Evolutionary conservation across 2,797 vertebrate species (phyloP), one percentile per base, ranked within the genome.

Genomic region (Megalops cyprinoides): DNA sequence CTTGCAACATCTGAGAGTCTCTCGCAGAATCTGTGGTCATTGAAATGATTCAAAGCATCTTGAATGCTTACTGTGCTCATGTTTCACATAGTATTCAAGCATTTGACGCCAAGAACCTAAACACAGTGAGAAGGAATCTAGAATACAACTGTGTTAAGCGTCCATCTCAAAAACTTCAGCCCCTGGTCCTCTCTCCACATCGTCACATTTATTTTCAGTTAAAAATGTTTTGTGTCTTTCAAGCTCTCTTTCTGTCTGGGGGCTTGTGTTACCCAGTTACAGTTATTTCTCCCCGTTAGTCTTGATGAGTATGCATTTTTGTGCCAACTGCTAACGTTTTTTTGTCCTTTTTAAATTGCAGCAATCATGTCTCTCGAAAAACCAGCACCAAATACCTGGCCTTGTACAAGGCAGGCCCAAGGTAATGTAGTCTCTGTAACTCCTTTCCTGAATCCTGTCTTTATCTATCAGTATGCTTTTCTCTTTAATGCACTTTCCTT

Each of bases 301-400:
- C n/a, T n/a, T 55, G 14, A 18, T 39, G 14, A 39, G 14, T 37
- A 1, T 39, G 23, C 18, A 42, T 14, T 60, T 65, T n/a, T 37
- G 18, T 69, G 18, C 5, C 34, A 37, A 4, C 15, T 39, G 62
- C 8, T 69, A 31, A 53, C 28, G 78, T 10, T 69, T 0, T 0
- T 86, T 74, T 65, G 9, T 80, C 44, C 53, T 48, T 79, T 82
- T 39, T 90, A 51, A 83, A 84, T 87, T 80, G 3, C 88, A 96
- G 96, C 88, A 95, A 95, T 88, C 96, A 96, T 3, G 94, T 96
- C 78, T 92, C 94, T 81, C 88, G 93, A 84, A 96, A 95, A 86
- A 87, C 58, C 58, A 94, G 92, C 73, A 93, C 92, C 7, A 96
- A 95, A 82, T 96, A 95, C 79, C 88, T 93, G 90, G 93, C 95